Percentiles rank a stretch among this genome's conserved stretches.
These are phyloP conservation scores for Cephus rjabovi DNA, from an alignment of 2,888 invertebrate genomes.

Conservation along the genomic window DNA sequence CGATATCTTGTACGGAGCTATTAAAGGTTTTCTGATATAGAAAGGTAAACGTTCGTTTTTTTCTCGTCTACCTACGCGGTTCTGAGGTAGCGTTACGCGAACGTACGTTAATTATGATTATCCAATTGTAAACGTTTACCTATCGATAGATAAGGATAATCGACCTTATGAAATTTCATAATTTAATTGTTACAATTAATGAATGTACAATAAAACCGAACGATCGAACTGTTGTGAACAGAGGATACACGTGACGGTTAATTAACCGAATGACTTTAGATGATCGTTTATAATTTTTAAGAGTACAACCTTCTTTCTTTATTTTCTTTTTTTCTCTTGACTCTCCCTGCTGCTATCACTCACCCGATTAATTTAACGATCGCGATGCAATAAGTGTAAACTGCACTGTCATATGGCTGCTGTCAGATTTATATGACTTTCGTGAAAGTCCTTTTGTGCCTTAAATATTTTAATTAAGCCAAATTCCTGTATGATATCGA, in stretches of 20 bases:
- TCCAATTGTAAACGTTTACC: neutral
- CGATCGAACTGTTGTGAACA: neutral
- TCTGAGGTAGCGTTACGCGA: neutral
- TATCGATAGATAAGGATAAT: neutral
- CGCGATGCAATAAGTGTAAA: neutral
- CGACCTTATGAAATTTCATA: neutral
- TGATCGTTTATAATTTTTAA: neutral
- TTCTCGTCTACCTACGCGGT: neutral
- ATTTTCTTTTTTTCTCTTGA: neutral
- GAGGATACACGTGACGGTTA: neutral
- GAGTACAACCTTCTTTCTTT: neutral
- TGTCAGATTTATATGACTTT: neutral
- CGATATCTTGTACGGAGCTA: slow-evolving; percentile 12
- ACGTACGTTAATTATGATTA: neutral
- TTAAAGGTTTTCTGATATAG: slow-evolving; percentile 14
- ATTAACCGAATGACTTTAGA: neutral
- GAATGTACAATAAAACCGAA: neutral
- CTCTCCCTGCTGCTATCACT: neutral
- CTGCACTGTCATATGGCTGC: neutral
- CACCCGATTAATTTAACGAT: neutral
- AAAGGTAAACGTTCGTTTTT: slow-evolving; percentile 6
- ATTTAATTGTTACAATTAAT: neutral
- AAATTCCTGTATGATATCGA: neutral
- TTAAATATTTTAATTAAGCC: neutral
- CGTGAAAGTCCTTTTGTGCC: neutral